Conservation (phyloP, 2,888 invertebrate genomes). For the Amiota communis region DNA sequence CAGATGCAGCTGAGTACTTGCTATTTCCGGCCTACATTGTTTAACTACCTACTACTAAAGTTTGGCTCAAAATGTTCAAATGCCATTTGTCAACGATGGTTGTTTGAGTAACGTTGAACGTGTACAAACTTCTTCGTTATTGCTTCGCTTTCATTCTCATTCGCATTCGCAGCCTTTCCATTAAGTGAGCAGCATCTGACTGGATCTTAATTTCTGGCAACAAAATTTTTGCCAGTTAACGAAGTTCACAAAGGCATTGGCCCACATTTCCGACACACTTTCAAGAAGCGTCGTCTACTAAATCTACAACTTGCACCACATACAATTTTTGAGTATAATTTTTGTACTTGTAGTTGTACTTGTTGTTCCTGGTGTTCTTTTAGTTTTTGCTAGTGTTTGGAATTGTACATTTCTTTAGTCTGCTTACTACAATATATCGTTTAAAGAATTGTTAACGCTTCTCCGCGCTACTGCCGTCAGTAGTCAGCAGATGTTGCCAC, state of each 20-base stretch:
- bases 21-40: too few species aligned
- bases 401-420: neutral
- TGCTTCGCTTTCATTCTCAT: neutral
- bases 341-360: too few species aligned
- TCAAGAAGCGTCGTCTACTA: conserved; percentile 35
- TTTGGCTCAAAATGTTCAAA: conserved; percentile 18
- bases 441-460: neutral
- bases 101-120: too few species aligned
- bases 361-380: too few species aligned
- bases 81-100: conserved; percentile 15
- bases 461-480: neutral
- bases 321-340: neutral
- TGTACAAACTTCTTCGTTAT: neutral
- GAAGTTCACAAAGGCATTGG: conserved; percentile 50
- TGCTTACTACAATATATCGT: neutral
- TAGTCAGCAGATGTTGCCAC: conserved; percentile 17
- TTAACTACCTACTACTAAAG: conserved; percentile 2
- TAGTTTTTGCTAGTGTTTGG: neutral
- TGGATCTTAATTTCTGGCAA: conserved; percentile 5
- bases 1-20: neutral
- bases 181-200: neutral
- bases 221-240: conserved; percentile 32
- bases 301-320: neutral
- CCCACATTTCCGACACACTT: conserved; percentile 50
- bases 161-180: neutral